Base-by-base conservation (phyloP, 1,140 invertebrate genomes). In the Drosophila nannoptera region DNA sequence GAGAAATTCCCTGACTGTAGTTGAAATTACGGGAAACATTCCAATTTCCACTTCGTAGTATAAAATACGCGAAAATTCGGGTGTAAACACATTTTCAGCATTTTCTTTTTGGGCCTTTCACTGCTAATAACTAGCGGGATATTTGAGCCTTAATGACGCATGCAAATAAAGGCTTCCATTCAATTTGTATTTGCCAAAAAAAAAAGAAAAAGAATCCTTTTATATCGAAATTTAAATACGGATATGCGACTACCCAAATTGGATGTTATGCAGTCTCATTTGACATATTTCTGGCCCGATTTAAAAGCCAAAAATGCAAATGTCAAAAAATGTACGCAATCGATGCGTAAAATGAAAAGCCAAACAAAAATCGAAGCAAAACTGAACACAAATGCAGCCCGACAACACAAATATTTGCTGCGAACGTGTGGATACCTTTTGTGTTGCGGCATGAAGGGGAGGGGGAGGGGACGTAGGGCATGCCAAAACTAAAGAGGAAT, bases 331-430 rank as follows among this genome's bases (percentile, higher is more conserved):
- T 52, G 31, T 38, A 45, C 67, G 38, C 53, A 64, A 48, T 49
- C 43, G 55, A 66, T 54, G 53, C 52, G 36, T 33, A 45, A 69
- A 77, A 74, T 49, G 50, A 63, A 77, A 74, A 74, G 46, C 53
- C 67, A 66, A 78, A 73, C 7, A 46, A 29, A 16, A 31, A 46
- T 9, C 36, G 4, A 46, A 46, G 29, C 45, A 46, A 43, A 29
- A 42, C 46, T 58, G 60, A 70, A 60, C 56, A 69, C 63, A 43
- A 60, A 72, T 56, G 55, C 35, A 29, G 16, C 55, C 9, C 22
- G 35, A 55, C 12, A 68, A 22, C 22, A 22, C 22, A 63, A 68
- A 63, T 55, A 35, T 42, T 32, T 31, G 40, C 48, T 29, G 49
- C 58, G 48, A 60, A 22, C 45, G 14, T 4, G 55, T 43, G 11